Evolutionary conservation across 2,888 invertebrate species (phyloP).

Genomic region (Torymus tubicola): DNA sequence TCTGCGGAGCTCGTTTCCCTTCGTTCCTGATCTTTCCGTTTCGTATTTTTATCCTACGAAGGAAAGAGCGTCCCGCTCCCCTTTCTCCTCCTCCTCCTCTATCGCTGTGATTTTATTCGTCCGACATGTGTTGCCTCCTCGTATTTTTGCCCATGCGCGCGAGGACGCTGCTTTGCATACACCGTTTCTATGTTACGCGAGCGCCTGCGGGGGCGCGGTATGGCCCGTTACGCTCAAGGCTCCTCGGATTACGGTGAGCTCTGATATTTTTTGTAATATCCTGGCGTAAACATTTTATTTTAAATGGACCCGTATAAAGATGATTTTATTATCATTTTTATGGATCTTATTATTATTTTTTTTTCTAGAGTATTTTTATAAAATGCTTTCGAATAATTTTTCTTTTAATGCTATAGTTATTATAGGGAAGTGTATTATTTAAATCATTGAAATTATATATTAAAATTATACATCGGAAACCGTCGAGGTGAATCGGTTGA

Average conservation of each 20-base stretch:
- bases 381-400: no score
- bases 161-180: conserved; percentile 7
- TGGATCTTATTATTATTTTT: neutral
- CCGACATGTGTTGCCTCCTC: conserved; percentile 30
- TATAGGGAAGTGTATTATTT: no score
- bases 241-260: no score
- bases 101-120: conserved; percentile 37
- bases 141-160: conserved; percentile 3
- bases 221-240: no score
- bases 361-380: no score
- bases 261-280: conserved; percentile 4
- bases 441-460: no score
- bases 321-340: neutral
- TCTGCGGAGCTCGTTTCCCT: neutral
- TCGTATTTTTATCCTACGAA: neutral
- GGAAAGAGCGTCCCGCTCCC: neutral
- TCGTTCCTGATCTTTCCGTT: neutral
- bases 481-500: no score
- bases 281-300: neutral
- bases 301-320: no score
- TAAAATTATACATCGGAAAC: no score
- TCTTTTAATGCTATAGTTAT: no score
- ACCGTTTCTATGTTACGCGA: neutral
- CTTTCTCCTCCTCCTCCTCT: neutral
- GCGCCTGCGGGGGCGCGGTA: no score